Conservation (phyloP, 1,140 invertebrate genomes). For the Drosophila azteca region DNA sequence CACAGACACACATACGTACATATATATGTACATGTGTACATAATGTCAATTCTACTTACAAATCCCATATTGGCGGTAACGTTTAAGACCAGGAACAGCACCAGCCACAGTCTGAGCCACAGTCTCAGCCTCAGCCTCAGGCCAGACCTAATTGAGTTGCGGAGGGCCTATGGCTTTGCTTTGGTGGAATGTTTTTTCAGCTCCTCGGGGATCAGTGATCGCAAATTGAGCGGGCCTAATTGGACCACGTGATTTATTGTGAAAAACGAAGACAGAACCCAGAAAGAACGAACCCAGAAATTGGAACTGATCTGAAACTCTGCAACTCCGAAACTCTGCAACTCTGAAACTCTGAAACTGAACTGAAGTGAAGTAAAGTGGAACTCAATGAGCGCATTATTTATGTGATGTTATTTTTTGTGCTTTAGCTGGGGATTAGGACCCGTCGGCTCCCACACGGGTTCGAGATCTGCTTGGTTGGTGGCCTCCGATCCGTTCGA, state of each 20-base stretch:
- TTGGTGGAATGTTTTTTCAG: slow-evolving; percentile 4
- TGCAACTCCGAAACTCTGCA: too few relatives aligned
- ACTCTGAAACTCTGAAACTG: slow-evolving; percentile 20
- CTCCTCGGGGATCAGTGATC: slow-evolving; percentile 29
- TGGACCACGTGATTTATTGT: slow-evolving; percentile 77
- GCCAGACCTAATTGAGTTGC: slow-evolving; percentile 40
- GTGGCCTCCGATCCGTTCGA: too few relatives aligned
- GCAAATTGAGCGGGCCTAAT: slow-evolving; percentile 62
- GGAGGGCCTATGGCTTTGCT: neutral
- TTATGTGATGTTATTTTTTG: slow-evolving; percentile 75
- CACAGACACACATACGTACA: too few relatives aligned
- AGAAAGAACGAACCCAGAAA: slow-evolving; percentile 11
- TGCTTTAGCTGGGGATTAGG: slow-evolving; percentile 67
- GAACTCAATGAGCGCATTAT: slow-evolving; percentile 63
- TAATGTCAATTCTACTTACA: too few relatives aligned
- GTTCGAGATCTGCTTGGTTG: too few relatives aligned
- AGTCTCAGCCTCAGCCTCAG: too few relatives aligned
- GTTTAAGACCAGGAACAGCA: neutral
- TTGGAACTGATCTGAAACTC: slow-evolving; percentile 44
- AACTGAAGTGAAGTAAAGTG: slow-evolving; percentile 42
- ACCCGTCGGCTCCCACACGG: slow-evolving; percentile 55
- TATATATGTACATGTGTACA: too few relatives aligned
- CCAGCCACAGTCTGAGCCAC: too few relatives aligned
- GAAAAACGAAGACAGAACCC: slow-evolving; percentile 31
- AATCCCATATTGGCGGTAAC: neutral